Conservation (phyloP, 2,888 invertebrate genomes). For the Heliconius cydno region DNA sequence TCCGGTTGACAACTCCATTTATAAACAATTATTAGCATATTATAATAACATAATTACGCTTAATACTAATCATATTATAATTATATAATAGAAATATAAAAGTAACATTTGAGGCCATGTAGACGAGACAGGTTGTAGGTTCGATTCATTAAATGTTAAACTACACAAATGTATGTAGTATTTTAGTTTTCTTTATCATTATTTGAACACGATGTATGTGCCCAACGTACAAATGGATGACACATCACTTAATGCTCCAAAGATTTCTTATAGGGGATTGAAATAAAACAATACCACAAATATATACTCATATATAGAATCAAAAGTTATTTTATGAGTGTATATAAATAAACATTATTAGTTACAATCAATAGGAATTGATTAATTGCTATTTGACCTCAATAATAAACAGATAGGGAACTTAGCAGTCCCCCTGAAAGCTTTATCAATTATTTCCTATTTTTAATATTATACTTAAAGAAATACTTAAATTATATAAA, state of each 20-base stretch:
- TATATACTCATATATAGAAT: neutral
- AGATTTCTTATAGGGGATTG: no score
- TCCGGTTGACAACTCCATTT: slow-evolving; percentile 69
- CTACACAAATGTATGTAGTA: no score
- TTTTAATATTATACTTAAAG: slow-evolving; percentile 2
- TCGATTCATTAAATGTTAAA: no score
- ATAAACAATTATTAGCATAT: slow-evolving; percentile 51
- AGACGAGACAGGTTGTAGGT: no score
- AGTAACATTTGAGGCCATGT: neutral
- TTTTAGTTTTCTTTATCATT: no score
- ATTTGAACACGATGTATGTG: no score
- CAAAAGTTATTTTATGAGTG: neutral
- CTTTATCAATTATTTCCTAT: slow-evolving; percentile 10
- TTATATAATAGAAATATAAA: neutral
- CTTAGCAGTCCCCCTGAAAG: neutral
- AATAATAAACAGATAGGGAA: slow-evolving; percentile 6
- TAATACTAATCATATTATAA: neutral
- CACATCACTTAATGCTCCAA: no score
- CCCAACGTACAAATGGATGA: no score
- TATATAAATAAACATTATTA: slow-evolving; percentile 7
- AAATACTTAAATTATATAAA: slow-evolving; percentile 8
- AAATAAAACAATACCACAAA: no score
- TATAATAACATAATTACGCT: slow-evolving; percentile 45
- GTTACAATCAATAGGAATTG: neutral
- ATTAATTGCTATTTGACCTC: neutral